A percentile compares a stretch with the other conserved stretches of the same genome.
phyloP scores from a whole-genome alignment of 2,888 invertebrate species.

The Nephrotoma appendiculata region DNA sequence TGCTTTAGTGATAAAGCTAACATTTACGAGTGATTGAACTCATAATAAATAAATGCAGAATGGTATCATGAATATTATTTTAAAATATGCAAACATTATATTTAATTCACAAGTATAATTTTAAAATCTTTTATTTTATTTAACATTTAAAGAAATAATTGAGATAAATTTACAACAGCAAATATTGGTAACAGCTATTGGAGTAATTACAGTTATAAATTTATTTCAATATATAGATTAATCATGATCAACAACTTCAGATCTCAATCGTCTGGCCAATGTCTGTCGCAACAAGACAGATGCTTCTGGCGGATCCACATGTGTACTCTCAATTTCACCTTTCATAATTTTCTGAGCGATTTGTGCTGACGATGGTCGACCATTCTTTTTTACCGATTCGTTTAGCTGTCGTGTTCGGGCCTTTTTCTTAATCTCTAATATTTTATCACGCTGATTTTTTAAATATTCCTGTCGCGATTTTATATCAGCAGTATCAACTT shows the following conservation, averaged over 20 bases:
- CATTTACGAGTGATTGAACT: too few relatives aligned
- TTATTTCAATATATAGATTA: neutral
- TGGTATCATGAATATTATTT: too few relatives aligned
- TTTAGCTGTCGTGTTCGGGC: conserved; percentile 68
- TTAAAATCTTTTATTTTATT: too few relatives aligned
- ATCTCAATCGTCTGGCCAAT: conserved; percentile 67
- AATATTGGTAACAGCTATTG: too few relatives aligned
- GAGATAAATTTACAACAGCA: too few relatives aligned
- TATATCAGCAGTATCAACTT: conserved; percentile 43
- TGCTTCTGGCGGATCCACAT: conserved; percentile 29
- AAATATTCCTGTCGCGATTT: conserved; percentile 71
- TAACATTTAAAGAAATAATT: too few relatives aligned
- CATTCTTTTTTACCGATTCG: conserved; percentile 38
- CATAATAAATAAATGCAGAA: too few relatives aligned
- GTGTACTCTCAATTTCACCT: conserved; percentile 22
- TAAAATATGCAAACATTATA: too few relatives aligned
- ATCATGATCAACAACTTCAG: conserved; percentile 61
- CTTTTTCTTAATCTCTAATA: conserved; percentile 77
- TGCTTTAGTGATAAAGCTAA: too few relatives aligned
- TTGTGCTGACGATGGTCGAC: conserved; percentile 57
- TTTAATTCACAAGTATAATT: too few relatives aligned
- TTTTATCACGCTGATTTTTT: conserved; percentile 76
- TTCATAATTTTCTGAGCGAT: conserved; percentile 54
- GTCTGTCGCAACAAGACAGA: conserved; percentile 69
- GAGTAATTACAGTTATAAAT: too few relatives aligned